phyloP scores from a whole-genome alignment of 2,797 vertebrate genomes.

The Mus caroli region DNA sequence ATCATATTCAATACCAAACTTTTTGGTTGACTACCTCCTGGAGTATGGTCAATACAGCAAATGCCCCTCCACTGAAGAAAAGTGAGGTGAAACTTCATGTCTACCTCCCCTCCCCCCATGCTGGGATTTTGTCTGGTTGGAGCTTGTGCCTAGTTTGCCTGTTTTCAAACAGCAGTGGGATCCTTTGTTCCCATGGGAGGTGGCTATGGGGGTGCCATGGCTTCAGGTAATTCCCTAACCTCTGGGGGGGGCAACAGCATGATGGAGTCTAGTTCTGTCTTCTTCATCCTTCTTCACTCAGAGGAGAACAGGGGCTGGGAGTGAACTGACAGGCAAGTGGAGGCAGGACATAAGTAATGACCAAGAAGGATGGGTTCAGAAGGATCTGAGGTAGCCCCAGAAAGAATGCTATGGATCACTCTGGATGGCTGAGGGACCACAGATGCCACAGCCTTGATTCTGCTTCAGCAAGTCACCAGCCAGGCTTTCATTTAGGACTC shows the following conservation, averaged over 20 bases:
- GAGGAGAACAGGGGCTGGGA: not conserved
- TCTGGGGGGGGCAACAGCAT: not conserved
- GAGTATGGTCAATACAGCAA: not conserved
- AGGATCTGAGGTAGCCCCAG: not conserved
- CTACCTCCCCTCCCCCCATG: not conserved
- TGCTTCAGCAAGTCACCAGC: not conserved
- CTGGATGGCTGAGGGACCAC: not conserved
- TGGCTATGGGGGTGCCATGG: no score
- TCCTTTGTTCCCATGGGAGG: not conserved
- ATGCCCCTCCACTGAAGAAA: not conserved
- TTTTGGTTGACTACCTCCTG: not conserved
- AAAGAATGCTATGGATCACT: not conserved
- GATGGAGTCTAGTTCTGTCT: not conserved
- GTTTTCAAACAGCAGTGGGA: not conserved
- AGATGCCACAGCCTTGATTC: not conserved
- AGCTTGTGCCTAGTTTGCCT: not conserved
- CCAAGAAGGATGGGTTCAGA: not conserved
- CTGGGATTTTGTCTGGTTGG: not conserved
- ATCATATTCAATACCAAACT: not conserved
- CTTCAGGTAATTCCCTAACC: not conserved
- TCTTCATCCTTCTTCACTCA: not conserved
- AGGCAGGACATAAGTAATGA: not conserved
- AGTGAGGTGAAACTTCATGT: not conserved
- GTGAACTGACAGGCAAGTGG: not conserved
- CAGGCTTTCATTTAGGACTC: not conserved